Evolutionary conservation across 2,797 vertebrate species (phyloP).

Genomic region (Hafferia zeledoni): DNA sequence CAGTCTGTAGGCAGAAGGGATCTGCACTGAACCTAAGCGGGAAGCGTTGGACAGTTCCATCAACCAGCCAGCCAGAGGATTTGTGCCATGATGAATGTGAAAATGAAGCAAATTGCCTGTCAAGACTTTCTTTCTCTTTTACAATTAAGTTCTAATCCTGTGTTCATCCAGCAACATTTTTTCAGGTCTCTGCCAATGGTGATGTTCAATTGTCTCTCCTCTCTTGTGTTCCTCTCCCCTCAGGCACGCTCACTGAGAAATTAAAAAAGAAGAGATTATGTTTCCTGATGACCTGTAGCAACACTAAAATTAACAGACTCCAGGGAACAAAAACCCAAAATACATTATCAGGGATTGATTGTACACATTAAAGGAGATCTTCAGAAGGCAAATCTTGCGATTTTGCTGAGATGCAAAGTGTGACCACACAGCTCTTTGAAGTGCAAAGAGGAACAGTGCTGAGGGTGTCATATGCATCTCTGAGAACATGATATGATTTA

Average conservation of each 20-base stretch:
- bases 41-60: constrained; percentile 40
- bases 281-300: constrained; percentile 69
- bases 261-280: constrained; percentile 77
- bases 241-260: constrained; percentile 76
- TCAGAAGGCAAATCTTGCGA: constrained; percentile 72
- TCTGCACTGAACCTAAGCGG: neutral
- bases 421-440: constrained; percentile 80
- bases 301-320: constrained; percentile 64
- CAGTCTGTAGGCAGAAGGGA: neutral
- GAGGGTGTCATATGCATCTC: constrained; percentile 78
- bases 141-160: constrained; percentile 65
- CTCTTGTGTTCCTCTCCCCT: constrained; percentile 56
- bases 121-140: constrained; percentile 29
- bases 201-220: constrained; percentile 42
- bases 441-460: constrained; percentile 79
- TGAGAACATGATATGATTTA: constrained; percentile 79
- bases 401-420: constrained; percentile 77
- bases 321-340: constrained; percentile 50
- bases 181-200: constrained; percentile 29
- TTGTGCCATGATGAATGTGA: constrained; percentile 76
- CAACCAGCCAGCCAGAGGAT: constrained; percentile 84
- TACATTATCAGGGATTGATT: constrained; percentile 50
- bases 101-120: constrained; percentile 17
- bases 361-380: constrained; percentile 68
- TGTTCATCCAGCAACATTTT: constrained; percentile 68